These are phyloP conservation scores for Drosophila anomelani DNA, from an alignment of 2,888 invertebrate species.

Conservation along the genomic window DNA sequence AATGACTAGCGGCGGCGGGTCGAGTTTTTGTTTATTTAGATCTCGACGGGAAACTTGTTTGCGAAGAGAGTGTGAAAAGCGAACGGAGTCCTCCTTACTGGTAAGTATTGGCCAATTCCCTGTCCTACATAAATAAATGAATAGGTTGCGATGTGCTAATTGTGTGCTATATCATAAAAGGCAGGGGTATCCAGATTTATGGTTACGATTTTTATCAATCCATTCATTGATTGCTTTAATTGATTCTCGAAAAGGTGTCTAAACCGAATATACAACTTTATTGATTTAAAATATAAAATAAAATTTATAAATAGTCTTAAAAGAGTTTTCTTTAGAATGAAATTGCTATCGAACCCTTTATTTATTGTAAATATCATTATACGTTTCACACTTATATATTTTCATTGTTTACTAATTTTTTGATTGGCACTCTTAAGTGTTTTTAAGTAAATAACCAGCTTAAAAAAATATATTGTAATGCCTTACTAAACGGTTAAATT, in stretches of 20 bases:
- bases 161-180: not conserved
- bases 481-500: no score
- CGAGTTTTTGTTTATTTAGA: slow-evolving; percentile 25
- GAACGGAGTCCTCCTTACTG: slow-evolving; percentile 15
- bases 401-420: no score
- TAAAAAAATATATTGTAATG: no score
- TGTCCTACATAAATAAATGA: slow-evolving; percentile 19
- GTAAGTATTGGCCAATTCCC: slow-evolving; percentile 13
- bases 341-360: not conserved
- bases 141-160: slow-evolving; percentile 16
- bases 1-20: slow-evolving; percentile 16
- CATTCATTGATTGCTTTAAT: not conserved
- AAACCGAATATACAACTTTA: not conserved
- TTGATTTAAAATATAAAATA: not conserved
- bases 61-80: slow-evolving; percentile 32
- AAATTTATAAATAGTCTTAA: not conserved
- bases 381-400: no score
- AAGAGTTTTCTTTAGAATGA: not conserved
- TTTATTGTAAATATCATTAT: not conserved
- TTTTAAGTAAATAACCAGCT: no score
- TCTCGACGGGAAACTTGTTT: slow-evolving; percentile 29
- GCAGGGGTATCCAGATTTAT: slow-evolving; percentile 1
- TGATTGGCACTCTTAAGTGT: no score
- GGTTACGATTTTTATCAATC: not conserved
- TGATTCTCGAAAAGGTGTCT: not conserved